Percentiles rank a stretch among this genome's conserved stretches.
Evolutionary conservation across 1,140 invertebrate species (phyloP).

Genomic region (Drosophila murphyi): DNA sequence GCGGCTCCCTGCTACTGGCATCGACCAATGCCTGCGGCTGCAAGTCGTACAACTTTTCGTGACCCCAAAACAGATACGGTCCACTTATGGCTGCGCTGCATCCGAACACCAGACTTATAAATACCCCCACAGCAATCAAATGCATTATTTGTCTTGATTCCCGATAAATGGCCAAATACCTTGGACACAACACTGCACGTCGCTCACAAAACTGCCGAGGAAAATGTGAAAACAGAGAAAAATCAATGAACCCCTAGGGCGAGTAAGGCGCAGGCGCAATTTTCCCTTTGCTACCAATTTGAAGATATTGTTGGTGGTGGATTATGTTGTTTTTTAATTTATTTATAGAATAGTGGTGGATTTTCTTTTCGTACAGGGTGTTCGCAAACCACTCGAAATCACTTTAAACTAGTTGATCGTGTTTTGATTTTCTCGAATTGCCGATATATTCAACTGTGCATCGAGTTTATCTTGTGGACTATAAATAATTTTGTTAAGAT

Average conservation of each 20-base stretch:
- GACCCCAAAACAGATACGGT: slow-evolving; percentile 86
- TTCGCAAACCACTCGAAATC: not conserved
- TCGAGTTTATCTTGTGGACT: not conserved
- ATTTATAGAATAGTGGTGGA: slow-evolving; percentile 1
- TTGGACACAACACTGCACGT: slow-evolving; percentile 6
- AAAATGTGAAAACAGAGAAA: slow-evolving; percentile 28
- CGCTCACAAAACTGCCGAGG: slow-evolving; percentile 14
- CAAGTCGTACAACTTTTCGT: slow-evolving; percentile 84
- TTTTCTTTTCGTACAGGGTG: slow-evolving; percentile 2
- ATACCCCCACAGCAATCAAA: slow-evolving; percentile 43
- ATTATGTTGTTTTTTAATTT: not conserved
- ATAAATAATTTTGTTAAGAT: too few relatives aligned
- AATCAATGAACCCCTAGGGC: slow-evolving; percentile 26
- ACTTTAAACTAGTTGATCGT: not conserved
- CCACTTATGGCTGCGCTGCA: slow-evolving; percentile 80
- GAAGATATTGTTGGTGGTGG: slow-evolving; percentile 26
- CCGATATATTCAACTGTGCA: not conserved
- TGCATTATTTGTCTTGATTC: slow-evolving; percentile 52
- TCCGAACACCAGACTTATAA: slow-evolving; percentile 51
- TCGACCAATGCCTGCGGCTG: slow-evolving; percentile 85
- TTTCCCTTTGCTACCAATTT: slow-evolving; percentile 6
- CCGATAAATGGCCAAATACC: not conserved
- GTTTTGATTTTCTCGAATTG: not conserved
- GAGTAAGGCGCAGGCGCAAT: slow-evolving; percentile 32
- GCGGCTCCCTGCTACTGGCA: slow-evolving; percentile 81